Conservation (phyloP, 1,140 invertebrate species). For the Zaprionus inermis region DNA sequence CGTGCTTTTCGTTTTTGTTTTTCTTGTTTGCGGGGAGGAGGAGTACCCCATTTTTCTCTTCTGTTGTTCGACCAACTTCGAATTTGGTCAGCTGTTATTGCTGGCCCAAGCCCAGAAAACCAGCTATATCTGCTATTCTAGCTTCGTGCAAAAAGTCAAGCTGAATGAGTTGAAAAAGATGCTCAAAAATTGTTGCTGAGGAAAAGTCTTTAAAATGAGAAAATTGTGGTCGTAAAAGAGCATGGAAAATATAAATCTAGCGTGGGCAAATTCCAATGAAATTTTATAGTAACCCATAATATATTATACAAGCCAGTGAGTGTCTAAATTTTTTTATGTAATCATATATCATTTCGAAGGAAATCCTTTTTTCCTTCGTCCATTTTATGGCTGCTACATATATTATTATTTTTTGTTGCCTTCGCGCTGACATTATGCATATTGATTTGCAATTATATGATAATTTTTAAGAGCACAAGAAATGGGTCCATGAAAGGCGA, state of each 20-base stretch:
- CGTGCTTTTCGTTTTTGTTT: constrained; percentile 2
- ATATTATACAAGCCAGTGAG: no score
- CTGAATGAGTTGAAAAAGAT: no score
- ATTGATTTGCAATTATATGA: constrained; percentile 7
- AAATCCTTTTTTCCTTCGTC: neutral
- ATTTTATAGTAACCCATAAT: no score
- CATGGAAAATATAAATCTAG: no score
- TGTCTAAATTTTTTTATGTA: no score
- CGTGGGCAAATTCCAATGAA: no score
- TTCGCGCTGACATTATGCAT: neutral
- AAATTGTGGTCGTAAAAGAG: no score
- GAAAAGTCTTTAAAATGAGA: no score
- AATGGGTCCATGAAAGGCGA: neutral
- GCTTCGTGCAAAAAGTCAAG: neutral
- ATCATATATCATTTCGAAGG: no score
- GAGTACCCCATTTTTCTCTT: neutral
- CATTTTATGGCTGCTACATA: neutral
- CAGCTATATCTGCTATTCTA: no score
- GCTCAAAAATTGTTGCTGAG: no score
- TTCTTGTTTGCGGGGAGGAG: neutral
- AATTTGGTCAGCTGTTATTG: constrained; percentile 16
- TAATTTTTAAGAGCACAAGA: neutral
- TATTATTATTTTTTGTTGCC: neutral
- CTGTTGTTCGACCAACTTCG: neutral
- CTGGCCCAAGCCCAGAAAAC: neutral